Conservation (phyloP, 2,113 vertebrate genomes). For the Grammatotria lemairii region DNA sequence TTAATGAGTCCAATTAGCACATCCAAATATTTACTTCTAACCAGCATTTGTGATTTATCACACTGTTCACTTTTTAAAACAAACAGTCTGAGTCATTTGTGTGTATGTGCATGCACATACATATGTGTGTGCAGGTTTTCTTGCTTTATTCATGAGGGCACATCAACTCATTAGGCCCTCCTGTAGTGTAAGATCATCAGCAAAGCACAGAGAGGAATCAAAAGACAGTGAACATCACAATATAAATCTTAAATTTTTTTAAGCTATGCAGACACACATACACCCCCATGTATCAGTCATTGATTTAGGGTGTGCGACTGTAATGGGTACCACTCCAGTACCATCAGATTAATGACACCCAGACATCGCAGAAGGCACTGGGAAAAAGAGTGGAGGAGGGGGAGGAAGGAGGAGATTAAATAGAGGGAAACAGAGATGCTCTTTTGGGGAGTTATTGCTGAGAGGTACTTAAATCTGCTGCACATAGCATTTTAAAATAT, state of each 20-base stretch:
- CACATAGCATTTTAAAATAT: slow-evolving; percentile 50
- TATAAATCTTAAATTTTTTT: neutral
- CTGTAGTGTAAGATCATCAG: slow-evolving; percentile 57
- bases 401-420: slow-evolving; percentile 14
- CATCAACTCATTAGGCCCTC: slow-evolving; percentile 56
- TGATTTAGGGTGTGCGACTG: slow-evolving; percentile 53
- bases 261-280: neutral
- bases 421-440: slow-evolving; percentile 38
- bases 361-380: slow-evolving; percentile 32
- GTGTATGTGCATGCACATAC: neutral
- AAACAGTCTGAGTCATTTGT: slow-evolving; percentile 29
- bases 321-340: slow-evolving; percentile 60
- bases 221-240: neutral
- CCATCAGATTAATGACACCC: slow-evolving; percentile 60
- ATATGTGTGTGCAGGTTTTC: neutral
- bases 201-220: slow-evolving; percentile 29
- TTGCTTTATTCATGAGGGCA: slow-evolving; percentile 23
- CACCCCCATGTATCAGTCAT: slow-evolving; percentile 25
- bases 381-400: neutral
- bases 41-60: slow-evolving; percentile 65
- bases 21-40: slow-evolving; percentile 72
- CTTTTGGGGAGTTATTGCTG: slow-evolving; percentile 42
- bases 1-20: slow-evolving; percentile 73
- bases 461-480: slow-evolving; percentile 46
- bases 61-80: slow-evolving; percentile 53